Evolutionary conservation across 1,140 invertebrate species (phyloP).

Genomic region (Vanessa tameamea): DNA sequence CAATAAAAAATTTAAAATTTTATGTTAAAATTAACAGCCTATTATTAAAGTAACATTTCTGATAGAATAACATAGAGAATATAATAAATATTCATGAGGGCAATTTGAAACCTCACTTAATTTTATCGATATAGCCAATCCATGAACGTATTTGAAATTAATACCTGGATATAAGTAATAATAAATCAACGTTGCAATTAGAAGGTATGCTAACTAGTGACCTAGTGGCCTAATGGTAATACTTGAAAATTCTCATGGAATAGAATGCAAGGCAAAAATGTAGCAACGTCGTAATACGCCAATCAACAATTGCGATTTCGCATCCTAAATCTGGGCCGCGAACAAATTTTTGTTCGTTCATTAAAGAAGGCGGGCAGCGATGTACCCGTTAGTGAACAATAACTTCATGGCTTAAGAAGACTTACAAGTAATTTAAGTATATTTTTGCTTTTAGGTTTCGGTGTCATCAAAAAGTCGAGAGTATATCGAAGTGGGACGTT

Average conservation of each 20-base stretch:
- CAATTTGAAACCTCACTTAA: neutral
- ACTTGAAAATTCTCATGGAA: slow-evolving; percentile 72
- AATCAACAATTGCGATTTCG: slow-evolving; percentile 72
- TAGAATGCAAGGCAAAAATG: slow-evolving; percentile 56
- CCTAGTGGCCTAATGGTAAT: slow-evolving; percentile 65
- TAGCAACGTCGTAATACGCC: slow-evolving; percentile 68
- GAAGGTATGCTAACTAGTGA: slow-evolving; percentile 44
- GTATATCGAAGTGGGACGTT: slow-evolving; percentile 65
- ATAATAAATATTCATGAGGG: neutral
- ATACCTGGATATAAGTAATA: slow-evolving; percentile 5
- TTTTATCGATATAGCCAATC: neutral
- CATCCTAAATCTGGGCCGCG: slow-evolving; percentile 68
- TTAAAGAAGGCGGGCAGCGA: slow-evolving; percentile 53
- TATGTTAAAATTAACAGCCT: too few relatives aligned
- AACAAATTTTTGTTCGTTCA: slow-evolving; percentile 49
- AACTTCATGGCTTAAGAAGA: slow-evolving; percentile 51
- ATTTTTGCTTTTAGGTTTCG: slow-evolving; percentile 68
- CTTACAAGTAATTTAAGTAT: slow-evolving; percentile 49
- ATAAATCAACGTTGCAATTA: slow-evolving; percentile 22
- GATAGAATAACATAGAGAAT: too few relatives aligned
- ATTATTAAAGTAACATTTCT: too few relatives aligned
- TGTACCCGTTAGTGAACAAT: slow-evolving; percentile 31
- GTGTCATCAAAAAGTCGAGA: slow-evolving; percentile 69
- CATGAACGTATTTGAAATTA: slow-evolving; percentile 6
- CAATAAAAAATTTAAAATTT: too few relatives aligned